These are phyloP conservation scores for Protosalanx chinensis DNA, from an alignment of 2,797 vertebrate species.

Conservation along the genomic window DNA sequence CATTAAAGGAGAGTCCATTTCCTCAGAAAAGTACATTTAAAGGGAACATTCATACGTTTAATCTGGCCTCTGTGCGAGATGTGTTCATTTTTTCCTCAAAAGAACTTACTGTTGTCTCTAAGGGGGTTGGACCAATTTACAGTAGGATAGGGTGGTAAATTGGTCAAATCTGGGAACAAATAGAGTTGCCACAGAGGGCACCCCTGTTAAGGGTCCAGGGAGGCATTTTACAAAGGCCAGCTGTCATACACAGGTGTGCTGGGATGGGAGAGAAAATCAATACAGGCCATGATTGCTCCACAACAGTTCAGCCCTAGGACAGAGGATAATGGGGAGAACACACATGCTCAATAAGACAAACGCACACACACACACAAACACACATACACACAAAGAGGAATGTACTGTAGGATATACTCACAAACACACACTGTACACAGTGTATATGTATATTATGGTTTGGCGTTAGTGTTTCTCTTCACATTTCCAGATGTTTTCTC, in stretches of 20 bases:
- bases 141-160: conserved; percentile 41
- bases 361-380: neutral
- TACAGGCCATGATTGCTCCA: conserved; percentile 62
- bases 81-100: conserved; percentile 11
- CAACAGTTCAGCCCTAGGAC: conserved; percentile 45
- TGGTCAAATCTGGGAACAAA: conserved; percentile 51
- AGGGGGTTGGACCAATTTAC: conserved; percentile 23
- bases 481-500: neutral
- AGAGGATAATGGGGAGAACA: conserved; percentile 20
- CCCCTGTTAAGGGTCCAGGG: conserved; percentile 49
- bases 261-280: conserved; percentile 62
- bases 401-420: too few relatives aligned
- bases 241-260: conserved; percentile 56
- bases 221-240: conserved; percentile 55
- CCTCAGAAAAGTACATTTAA: neutral
- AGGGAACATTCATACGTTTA: neutral
- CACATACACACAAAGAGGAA: neutral
- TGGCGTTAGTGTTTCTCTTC: neutral
- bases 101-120: conserved; percentile 25
- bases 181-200: conserved; percentile 41
- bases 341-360: conserved; percentile 17
- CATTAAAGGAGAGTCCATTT: neutral
- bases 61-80: neutral
- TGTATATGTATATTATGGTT: neutral
- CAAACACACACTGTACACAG: neutral